These are phyloP conservation scores for Kryptopterus vitreolus DNA, from an alignment of 2,797 vertebrate genomes.

Conservation along the genomic window DNA sequence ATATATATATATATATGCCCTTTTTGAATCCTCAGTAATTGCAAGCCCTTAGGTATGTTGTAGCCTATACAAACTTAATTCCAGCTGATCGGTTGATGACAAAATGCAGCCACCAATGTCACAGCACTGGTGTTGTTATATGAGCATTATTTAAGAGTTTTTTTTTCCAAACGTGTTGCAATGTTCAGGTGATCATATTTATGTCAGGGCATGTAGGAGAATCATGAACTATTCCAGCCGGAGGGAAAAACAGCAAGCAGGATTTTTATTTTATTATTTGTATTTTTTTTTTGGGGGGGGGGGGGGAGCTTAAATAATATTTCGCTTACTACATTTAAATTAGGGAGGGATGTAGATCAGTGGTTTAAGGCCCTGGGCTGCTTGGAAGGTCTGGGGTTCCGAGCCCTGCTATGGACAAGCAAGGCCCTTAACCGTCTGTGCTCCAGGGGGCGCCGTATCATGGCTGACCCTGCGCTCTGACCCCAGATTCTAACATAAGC, in stretches of 20 bases:
- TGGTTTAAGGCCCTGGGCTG: too few relatives aligned
- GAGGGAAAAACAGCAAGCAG: conserved; percentile 4
- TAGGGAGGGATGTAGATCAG: too few relatives aligned
- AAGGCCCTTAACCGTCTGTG: too few relatives aligned
- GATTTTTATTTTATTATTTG: neutral
- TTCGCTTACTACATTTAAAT: neutral
- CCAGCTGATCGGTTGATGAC: conserved; percentile 10
- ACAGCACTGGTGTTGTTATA: conserved; percentile 32
- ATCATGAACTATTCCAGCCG: neutral
- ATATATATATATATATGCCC: too few relatives aligned
- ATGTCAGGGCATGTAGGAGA: neutral
- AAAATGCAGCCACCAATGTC: conserved; percentile 8
- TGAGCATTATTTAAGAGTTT: conserved; percentile 19
- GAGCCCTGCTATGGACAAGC: too few relatives aligned
- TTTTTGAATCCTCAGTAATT: conserved; percentile 31
- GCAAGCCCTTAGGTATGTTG: conserved; percentile 32
- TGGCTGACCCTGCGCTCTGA: too few relatives aligned
- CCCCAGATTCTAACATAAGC: too few relatives aligned
- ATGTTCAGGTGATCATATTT: neutral
- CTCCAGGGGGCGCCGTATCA: too few relatives aligned
- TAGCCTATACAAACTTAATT: conserved; percentile 13
- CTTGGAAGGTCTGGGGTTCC: too few relatives aligned
- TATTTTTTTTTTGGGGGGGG: neutral
- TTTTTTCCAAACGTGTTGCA: neutral
- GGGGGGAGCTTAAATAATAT: neutral